Conservation (phyloP, 2,888 invertebrate species). For the Matsumyia berberina region DNA sequence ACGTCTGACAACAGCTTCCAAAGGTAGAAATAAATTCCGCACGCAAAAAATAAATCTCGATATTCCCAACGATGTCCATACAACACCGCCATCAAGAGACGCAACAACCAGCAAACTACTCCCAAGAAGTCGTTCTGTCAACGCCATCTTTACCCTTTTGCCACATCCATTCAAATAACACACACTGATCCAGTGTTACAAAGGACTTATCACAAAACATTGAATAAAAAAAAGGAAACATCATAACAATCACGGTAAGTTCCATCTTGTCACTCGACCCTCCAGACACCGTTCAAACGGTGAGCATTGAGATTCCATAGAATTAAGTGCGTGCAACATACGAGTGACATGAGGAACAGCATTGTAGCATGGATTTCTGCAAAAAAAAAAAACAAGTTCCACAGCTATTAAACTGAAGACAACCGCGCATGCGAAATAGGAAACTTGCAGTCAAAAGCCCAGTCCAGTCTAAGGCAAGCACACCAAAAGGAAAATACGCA, state of each 20-base stretch:
- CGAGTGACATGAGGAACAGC: slow-evolving; percentile 23
- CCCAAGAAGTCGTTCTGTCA: slow-evolving; percentile 8
- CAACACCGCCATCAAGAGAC: background rate
- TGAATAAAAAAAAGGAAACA: slow-evolving; percentile 13
- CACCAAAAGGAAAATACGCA: slow-evolving; percentile 27
- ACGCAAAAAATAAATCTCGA: no score
- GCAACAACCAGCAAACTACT: slow-evolving; percentile 2
- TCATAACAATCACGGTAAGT: slow-evolving; percentile 1
- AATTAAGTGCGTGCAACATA: slow-evolving; percentile 54
- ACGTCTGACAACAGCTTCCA: no score
- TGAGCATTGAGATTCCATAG: slow-evolving; percentile 60
- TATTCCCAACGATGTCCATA: no score
- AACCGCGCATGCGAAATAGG: slow-evolving; percentile 31
- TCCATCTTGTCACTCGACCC: slow-evolving; percentile 48
- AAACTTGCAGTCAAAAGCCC: slow-evolving; percentile 17
- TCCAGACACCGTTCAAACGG: slow-evolving; percentile 40
- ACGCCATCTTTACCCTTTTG: slow-evolving; percentile 29
- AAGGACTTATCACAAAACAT: slow-evolving; percentile 34
- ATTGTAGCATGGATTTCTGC: slow-evolving; percentile 32
- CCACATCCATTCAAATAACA: background rate
- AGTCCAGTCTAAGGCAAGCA: background rate
- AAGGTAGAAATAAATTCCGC: no score
- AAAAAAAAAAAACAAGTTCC: slow-evolving; percentile 41
- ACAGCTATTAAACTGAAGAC: slow-evolving; percentile 30
- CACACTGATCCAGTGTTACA: slow-evolving; percentile 29